phyloP scores from a whole-genome alignment of 2,888 invertebrate genomes.

The Platycheirus rosarum region DNA sequence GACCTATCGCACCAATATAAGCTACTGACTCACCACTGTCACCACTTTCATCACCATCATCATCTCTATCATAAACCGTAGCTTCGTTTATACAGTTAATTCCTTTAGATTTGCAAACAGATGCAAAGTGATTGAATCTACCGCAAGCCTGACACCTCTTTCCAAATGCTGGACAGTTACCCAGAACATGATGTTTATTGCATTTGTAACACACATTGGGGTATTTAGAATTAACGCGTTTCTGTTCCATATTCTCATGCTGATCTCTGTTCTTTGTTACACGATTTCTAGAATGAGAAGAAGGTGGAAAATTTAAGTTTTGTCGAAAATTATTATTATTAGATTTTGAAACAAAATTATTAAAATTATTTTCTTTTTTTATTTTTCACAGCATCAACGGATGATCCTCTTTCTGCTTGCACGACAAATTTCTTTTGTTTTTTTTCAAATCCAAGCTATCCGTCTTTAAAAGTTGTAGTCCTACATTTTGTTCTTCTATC shows the following conservation, averaged over 20 bases:
- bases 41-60: slow-evolving; percentile 14
- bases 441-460: no score
- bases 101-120: slow-evolving; percentile 28
- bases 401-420: no score
- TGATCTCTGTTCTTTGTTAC: slow-evolving; percentile 41
- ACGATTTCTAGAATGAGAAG: no score
- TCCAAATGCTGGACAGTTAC: slow-evolving; percentile 30
- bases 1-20: slow-evolving; percentile 28
- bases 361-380: no score
- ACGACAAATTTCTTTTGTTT: no score
- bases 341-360: no score
- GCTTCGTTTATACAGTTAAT: slow-evolving; percentile 24
- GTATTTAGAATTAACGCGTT: neutral
- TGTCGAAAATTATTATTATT: no score
- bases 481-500: no score
- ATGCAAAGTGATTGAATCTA: slow-evolving; percentile 23
- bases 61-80: neutral
- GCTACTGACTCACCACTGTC: no score
- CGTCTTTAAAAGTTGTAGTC: no score
- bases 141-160: slow-evolving; percentile 27
- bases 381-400: no score
- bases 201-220: slow-evolving; percentile 24
- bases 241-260: slow-evolving; percentile 1
- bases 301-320: no score
- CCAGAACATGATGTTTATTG: slow-evolving; percentile 12